Percentiles rank a stretch among this genome's conserved stretches.
Evolutionary conservation across 2,113 vertebrate species (phyloP).

Genomic region (Emydura subglobosa): DNA sequence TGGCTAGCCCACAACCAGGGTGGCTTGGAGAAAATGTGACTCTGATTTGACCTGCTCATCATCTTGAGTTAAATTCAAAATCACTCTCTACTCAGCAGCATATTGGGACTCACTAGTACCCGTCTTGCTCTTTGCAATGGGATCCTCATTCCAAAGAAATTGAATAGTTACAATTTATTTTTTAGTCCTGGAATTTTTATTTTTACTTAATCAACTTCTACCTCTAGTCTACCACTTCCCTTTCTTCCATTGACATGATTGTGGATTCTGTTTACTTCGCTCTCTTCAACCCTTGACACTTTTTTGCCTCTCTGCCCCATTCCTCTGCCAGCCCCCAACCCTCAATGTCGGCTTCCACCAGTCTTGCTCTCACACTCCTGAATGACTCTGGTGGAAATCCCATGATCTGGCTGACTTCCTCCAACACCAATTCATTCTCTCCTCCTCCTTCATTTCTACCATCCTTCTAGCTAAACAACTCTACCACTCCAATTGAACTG

Average conservation of each 20-base stretch:
- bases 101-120: neutral
- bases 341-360: neutral
- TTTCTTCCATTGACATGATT: neutral
- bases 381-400: neutral
- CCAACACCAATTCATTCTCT: no score
- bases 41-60: neutral
- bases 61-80: neutral
- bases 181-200: neutral
- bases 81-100: neutral
- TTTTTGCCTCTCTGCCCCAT: neutral
- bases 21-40: neutral
- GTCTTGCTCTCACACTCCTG: neutral
- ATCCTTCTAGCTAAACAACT: neutral
- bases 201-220: neutral
- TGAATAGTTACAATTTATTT: neutral
- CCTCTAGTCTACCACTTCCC: neutral
- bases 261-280: neutral
- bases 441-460: neutral
- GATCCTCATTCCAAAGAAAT: neutral
- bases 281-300: neutral
- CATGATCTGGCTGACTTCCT: neutral
- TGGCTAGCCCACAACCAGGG: neutral
- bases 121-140: neutral
- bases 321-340: neutral
- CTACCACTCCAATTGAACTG: neutral